Conservation (phyloP, 1,140 invertebrate species). For the Halesus radiatus region DNA sequence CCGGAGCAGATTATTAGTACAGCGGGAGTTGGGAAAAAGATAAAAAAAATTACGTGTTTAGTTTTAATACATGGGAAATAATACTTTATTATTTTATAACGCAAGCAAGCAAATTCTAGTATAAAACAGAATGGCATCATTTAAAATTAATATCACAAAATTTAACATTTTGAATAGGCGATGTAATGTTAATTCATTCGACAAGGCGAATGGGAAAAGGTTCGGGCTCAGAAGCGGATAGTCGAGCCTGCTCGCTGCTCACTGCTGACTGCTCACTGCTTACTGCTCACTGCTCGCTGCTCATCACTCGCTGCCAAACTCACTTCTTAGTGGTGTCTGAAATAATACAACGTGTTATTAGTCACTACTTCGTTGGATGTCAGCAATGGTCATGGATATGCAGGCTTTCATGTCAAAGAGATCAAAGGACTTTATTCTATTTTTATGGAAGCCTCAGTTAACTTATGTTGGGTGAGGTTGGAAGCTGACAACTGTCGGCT, state of each 20-base stretch:
- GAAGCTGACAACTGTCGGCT: too few relatives aligned
- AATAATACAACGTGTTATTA: not conserved
- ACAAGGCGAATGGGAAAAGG: not conserved
- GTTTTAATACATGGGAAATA: not conserved
- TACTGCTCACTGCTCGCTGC: too few relatives aligned
- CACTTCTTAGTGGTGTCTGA: slow-evolving; percentile 4
- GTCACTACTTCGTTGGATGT: not conserved
- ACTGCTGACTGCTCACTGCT: slow-evolving; percentile 26
- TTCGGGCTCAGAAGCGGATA: not conserved
- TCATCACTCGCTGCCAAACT: too few relatives aligned
- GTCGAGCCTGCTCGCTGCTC: not conserved
- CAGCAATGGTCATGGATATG: too few relatives aligned
- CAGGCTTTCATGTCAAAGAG: too few relatives aligned
- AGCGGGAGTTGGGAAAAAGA: too few relatives aligned
- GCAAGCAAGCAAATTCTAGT: slow-evolving; percentile 13
- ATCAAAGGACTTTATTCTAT: too few relatives aligned
- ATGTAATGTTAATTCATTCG: not conserved
- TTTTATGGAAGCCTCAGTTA: too few relatives aligned
- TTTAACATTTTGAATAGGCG: slow-evolving; percentile 1
- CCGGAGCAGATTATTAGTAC: too few relatives aligned
- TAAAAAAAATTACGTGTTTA: not conserved
- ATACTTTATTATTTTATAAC: slow-evolving; percentile 3
- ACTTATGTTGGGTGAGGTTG: too few relatives aligned
- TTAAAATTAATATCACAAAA: slow-evolving; percentile 37
- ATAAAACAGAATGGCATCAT: slow-evolving; percentile 19